Percentiles rank a stretch among this genome's conserved stretches.
phyloP scores from a whole-genome alignment of 2,113 vertebrate genomes.

The Pagrus major region DNA sequence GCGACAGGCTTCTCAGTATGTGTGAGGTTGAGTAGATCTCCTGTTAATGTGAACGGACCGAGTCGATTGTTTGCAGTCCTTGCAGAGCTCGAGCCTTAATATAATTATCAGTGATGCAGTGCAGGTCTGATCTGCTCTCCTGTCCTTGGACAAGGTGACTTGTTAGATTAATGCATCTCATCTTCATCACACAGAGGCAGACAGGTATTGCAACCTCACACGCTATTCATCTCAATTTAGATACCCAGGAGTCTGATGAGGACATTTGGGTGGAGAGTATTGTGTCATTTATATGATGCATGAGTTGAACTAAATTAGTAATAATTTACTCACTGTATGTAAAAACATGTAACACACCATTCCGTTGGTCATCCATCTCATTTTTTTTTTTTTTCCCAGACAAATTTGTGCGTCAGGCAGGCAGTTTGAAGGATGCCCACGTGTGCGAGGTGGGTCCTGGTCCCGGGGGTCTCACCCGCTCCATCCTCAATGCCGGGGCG shows the following conservation, averaged over 20 bases:
- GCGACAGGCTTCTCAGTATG: conserved; percentile 56
- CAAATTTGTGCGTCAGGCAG: conserved; percentile 94
- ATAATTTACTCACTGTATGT: conserved; percentile 10
- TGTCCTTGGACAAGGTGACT: conserved; percentile 80
- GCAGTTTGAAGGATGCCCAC: conserved; percentile 85
- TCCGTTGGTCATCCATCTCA: conserved; percentile 18
- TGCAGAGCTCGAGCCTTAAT: conserved; percentile 65
- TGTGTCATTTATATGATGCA: conserved; percentile 38
- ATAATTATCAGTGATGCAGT: conserved; percentile 78
- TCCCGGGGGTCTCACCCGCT: conserved; percentile 95
- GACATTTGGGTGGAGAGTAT: conserved; percentile 24
- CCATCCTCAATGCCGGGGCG: conserved; percentile 89
- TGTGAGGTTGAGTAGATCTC: conserved; percentile 54
- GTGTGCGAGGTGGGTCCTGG: conserved; percentile 98
- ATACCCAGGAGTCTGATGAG: conserved; percentile 25
- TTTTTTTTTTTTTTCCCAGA: conserved; percentile 84
- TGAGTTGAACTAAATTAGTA: not conserved
- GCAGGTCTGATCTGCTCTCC: conserved; percentile 66
- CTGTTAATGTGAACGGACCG: conserved; percentile 60
- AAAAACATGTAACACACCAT: not conserved
- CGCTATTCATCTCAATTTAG: conserved; percentile 70
- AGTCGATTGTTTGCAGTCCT: conserved; percentile 60
- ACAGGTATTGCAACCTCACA: conserved; percentile 44
- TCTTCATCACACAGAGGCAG: conserved; percentile 51
- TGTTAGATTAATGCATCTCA: conserved; percentile 73